These are phyloP conservation scores for Prosapia bicincta DNA, from an alignment of 2,888 invertebrate genomes.

Conservation along the genomic window DNA sequence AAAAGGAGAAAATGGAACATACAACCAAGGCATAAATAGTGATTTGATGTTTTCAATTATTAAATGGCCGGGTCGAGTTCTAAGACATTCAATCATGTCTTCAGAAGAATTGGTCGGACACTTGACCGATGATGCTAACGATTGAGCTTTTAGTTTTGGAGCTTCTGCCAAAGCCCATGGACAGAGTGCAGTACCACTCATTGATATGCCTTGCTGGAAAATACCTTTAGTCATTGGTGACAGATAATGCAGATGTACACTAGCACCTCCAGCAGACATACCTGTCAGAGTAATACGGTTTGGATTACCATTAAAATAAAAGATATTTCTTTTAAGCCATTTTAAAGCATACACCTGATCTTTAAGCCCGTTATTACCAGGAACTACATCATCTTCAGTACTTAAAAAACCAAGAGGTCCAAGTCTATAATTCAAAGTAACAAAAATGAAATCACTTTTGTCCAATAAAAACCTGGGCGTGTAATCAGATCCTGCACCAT, in stretches of 20 bases:
- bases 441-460: conserved; percentile 47
- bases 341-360: conserved; percentile 38
- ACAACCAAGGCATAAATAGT: conserved; percentile 53
- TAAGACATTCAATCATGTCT: conserved; percentile 62
- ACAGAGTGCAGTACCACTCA: conserved; percentile 66
- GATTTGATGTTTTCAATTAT: conserved; percentile 22
- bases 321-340: conserved; percentile 42
- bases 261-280: conserved; percentile 44
- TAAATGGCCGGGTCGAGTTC: conserved; percentile 52
- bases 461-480: conserved; percentile 60
- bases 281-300: conserved; percentile 43
- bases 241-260: conserved; percentile 43
- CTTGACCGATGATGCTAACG: conserved; percentile 60
- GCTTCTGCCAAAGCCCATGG: conserved; percentile 58
- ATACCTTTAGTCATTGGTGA: conserved; percentile 43
- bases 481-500: conserved; percentile 54
- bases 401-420: conserved; percentile 48
- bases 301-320: conserved; percentile 43
- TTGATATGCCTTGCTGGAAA: conserved; percentile 61
- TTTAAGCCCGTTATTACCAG: conserved; percentile 45
- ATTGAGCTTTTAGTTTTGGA: conserved; percentile 57
- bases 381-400: conserved; percentile 40
- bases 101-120: conserved; percentile 55
- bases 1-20: conserved; percentile 68
- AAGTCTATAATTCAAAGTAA: conserved; percentile 46